phyloP scores from a whole-genome alignment of 2,888 invertebrate genomes.

The Cheiracanthium punctorium region DNA sequence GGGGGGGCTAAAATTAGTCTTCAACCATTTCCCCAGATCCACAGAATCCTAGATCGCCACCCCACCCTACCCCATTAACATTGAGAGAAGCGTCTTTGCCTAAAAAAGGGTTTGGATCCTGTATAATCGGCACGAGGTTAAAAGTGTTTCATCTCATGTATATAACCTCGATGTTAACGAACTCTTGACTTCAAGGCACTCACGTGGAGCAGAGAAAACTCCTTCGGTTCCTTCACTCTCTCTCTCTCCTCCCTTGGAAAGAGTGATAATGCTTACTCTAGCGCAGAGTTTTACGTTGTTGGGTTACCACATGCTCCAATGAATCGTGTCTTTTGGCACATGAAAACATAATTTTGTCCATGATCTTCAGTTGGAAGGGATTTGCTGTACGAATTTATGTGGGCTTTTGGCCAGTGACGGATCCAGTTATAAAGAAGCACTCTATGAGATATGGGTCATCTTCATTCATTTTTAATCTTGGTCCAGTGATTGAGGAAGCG shows the following conservation, averaged over 20 bases:
- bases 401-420: no score
- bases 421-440: no score
- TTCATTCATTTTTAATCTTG: no score
- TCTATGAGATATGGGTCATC: no score
- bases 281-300: neutral
- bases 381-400: no score
- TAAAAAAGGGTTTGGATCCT: slow-evolving; percentile 6
- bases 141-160: slow-evolving; percentile 13
- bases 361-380: no score
- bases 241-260: neutral
- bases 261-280: slow-evolving; percentile 18
- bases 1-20: no score
- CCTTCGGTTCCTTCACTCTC: slow-evolving; percentile 2
- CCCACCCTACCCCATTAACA: no score
- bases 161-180: slow-evolving; percentile 25
- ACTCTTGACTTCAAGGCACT: slow-evolving; percentile 18
- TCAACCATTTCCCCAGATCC: no score
- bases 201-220: neutral
- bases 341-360: no score
- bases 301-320: neutral
- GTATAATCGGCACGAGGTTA: slow-evolving; percentile 27
- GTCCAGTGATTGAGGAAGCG: no score
- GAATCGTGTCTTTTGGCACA: neutral
- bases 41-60: no score
- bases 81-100: neutral